These are phyloP conservation scores for Bombyx mori DNA, from an alignment of 1,140 invertebrate species.

Conservation along the genomic window DNA sequence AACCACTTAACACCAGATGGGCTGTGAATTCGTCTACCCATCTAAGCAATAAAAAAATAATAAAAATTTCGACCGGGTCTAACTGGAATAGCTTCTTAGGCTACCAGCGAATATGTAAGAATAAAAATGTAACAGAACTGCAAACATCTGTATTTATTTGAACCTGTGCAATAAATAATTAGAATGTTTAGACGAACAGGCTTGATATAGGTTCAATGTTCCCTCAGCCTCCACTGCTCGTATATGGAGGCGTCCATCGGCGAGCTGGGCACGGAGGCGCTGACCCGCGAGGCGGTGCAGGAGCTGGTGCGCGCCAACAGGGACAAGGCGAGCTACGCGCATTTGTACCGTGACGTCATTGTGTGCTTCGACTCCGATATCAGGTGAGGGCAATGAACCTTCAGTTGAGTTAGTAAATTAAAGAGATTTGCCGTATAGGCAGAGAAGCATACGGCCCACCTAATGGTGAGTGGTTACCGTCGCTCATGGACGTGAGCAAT, in stretches of 20 bases:
- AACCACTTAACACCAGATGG: too few relatives aligned
- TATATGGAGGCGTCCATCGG: conserved; percentile 87
- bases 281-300: conserved; percentile 82
- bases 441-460: too few relatives aligned
- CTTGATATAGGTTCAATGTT: conserved; percentile 11
- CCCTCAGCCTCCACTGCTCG: conserved; percentile 83
- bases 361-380: conserved; percentile 90
- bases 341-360: conserved; percentile 82
- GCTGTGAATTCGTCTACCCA: too few relatives aligned
- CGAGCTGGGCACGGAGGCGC: conserved; percentile 73
- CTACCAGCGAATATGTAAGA: too few relatives aligned
- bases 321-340: conserved; percentile 74
- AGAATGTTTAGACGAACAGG: not conserved
- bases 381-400: conserved; percentile 71
- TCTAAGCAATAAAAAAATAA: too few relatives aligned
- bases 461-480: too few relatives aligned
- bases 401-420: not conserved
- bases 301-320: conserved; percentile 83
- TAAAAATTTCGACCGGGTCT: too few relatives aligned
- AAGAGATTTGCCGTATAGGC: too few relatives aligned
- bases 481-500: too few relatives aligned
- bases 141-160: too few relatives aligned
- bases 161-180: not conserved
- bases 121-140: too few relatives aligned
- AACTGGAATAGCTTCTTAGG: too few relatives aligned